A percentile compares a stretch with the other conserved stretches of the same genome.
phyloP scores from a whole-genome alignment of 2,797 vertebrate genomes.

The Sebastes umbrosus region DNA sequence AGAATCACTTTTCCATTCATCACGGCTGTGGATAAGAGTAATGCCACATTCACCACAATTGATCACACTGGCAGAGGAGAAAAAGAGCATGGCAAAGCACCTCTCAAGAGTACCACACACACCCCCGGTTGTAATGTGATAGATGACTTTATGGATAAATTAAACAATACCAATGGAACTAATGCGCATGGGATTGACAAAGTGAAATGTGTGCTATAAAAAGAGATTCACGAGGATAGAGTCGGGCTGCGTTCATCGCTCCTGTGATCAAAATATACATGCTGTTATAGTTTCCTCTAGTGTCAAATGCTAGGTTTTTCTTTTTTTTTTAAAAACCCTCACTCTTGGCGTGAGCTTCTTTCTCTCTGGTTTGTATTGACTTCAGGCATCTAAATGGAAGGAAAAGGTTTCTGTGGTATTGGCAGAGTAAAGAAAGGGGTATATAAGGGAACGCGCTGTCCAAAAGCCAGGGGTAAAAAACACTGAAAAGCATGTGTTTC shows the following conservation, averaged over 20 bases:
- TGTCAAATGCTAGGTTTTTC: conserved; percentile 21
- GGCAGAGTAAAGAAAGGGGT: conserved; percentile 47
- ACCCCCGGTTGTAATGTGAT: conserved; percentile 26
- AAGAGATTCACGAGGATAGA: conserved; percentile 43
- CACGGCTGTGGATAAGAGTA: conserved; percentile 44
- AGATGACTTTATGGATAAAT: conserved; percentile 57
- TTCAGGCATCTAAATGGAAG: conserved; percentile 65
- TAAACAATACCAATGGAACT: conserved; percentile 60
- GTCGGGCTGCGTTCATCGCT: conserved; percentile 30
- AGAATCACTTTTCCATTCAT: conserved; percentile 68
- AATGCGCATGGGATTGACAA: conserved; percentile 26
- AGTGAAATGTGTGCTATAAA: conserved; percentile 36
- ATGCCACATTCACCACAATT: conserved; percentile 36
- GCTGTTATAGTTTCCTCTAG: conserved; percentile 28
- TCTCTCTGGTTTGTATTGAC: conserved; percentile 57
- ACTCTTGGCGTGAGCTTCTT: conserved; percentile 6
- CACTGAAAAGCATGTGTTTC: conserved; percentile 46
- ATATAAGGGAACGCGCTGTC: conserved; percentile 52
- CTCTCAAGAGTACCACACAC: conserved; percentile 19
- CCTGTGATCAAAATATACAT: conserved; percentile 36
- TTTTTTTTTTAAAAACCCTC: conserved; percentile 11
- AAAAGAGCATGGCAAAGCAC: conserved; percentile 28
- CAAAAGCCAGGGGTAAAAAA: conserved; percentile 48
- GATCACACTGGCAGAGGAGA: conserved; percentile 52
- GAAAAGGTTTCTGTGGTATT: conserved; percentile 73